phyloP scores from a whole-genome alignment of 2,888 invertebrate genomes.

The Julus scanicus region DNA sequence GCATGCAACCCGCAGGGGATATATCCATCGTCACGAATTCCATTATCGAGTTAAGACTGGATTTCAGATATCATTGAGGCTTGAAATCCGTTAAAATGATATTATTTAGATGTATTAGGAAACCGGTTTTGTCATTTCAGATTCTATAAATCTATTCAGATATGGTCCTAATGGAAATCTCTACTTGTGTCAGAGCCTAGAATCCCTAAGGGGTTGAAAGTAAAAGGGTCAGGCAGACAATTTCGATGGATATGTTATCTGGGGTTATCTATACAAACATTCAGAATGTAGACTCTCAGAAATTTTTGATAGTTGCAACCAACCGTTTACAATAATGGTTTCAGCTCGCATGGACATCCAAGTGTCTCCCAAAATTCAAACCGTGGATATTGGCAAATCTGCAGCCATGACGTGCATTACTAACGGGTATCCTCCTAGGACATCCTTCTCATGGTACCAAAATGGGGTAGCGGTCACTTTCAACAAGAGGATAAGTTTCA shows the following conservation, averaged over 20 bases:
- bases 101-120: no score
- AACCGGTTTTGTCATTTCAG: no score
- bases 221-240: no score
- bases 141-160: no score
- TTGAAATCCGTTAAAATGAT: no score
- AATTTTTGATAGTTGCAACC: neutral
- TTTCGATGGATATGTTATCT: neutral
- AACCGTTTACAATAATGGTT: neutral
- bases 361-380: constrained; percentile 53
- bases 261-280: neutral
- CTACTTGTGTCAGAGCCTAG: no score
- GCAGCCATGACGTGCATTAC: constrained; percentile 52
- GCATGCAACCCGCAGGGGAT: neutral
- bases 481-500: constrained; percentile 53
- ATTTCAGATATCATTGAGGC: no score
- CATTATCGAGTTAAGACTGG: no score
- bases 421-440: constrained; percentile 55
- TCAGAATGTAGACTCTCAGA: neutral
- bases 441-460: constrained; percentile 53
- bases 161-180: no score
- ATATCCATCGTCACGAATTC: neutral
- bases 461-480: constrained; percentile 44
- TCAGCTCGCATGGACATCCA: constrained; percentile 44
- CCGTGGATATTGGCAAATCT: constrained; percentile 53
- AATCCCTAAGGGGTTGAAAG: no score